These are phyloP conservation scores for Rhombomys opimus DNA, from an alignment of 2,113 vertebrate species.

Conservation along the genomic window DNA sequence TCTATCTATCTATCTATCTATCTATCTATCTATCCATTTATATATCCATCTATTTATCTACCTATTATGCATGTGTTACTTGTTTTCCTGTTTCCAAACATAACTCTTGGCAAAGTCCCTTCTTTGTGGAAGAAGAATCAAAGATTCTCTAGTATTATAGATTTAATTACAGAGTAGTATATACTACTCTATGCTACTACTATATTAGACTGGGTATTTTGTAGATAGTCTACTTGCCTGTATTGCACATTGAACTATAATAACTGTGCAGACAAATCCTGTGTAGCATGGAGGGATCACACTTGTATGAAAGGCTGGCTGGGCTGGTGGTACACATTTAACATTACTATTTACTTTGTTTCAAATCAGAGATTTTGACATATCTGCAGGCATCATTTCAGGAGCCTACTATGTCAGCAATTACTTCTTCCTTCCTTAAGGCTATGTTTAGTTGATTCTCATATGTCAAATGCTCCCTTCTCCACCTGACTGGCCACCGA, in stretches of 20 bases:
- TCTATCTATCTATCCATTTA: not conserved
- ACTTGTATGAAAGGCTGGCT: not conserved
- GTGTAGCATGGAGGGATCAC: not conserved
- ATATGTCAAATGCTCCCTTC: not conserved
- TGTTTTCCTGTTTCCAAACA: not conserved
- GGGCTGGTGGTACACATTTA: not conserved
- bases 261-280: not conserved
- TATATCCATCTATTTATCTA: not conserved
- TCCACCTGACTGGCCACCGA: not conserved
- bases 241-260: not conserved
- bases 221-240: not conserved
- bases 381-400: not conserved
- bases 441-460: not conserved
- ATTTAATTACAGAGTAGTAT: not conserved
- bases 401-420: not conserved
- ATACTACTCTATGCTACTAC: not conserved
- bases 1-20: not conserved
- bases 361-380: not conserved
- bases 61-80: not conserved
- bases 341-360: not conserved
- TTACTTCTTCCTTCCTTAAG: not conserved
- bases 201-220: not conserved
- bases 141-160: not conserved
- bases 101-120: constrained; percentile 9
- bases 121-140: not conserved